Evolutionary conservation across 2,888 invertebrate species (phyloP).

Genomic region (Trachelus stipa): DNA sequence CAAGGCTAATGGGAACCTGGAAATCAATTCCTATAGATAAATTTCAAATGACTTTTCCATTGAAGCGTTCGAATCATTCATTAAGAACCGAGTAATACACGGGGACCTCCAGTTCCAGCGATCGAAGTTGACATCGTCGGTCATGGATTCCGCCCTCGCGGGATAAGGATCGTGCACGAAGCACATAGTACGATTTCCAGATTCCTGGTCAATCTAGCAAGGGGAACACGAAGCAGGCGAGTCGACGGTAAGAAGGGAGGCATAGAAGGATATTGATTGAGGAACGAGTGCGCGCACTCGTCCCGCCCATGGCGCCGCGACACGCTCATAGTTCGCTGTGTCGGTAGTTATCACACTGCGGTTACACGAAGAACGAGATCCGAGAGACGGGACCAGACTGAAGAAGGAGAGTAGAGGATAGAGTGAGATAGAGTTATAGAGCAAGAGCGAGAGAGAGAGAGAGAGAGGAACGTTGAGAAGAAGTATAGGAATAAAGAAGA

Average conservation of each 20-base stretch:
- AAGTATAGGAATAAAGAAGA: background rate
- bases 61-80: too few relatives aligned
- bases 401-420: background rate
- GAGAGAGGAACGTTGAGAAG: background rate
- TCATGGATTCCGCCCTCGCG: too few relatives aligned
- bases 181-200: background rate
- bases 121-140: too few relatives aligned
- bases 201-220: slow-evolving; percentile 1
- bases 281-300: slow-evolving; percentile 42
- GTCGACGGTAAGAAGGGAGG: slow-evolving; percentile 20
- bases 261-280: slow-evolving; percentile 52
- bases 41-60: too few relatives aligned
- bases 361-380: slow-evolving; percentile 2
- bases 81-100: too few relatives aligned
- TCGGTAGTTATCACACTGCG: slow-evolving; percentile 10
- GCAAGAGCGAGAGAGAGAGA: slow-evolving; percentile 10
- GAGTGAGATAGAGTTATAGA: slow-evolving; percentile 10
- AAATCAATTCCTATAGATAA: too few relatives aligned
- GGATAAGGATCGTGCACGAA: too few relatives aligned
- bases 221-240: slow-evolving; percentile 26
- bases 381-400: background rate
- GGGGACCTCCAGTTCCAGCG: too few relatives aligned
- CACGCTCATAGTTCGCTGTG: background rate
- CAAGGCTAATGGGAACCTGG: too few relatives aligned
- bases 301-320: slow-evolving; percentile 22